A percentile compares a stretch with the other conserved stretches of the same genome.
phyloP scores from a whole-genome alignment of 2,888 invertebrate species.

The Drosophila kanekoi region DNA sequence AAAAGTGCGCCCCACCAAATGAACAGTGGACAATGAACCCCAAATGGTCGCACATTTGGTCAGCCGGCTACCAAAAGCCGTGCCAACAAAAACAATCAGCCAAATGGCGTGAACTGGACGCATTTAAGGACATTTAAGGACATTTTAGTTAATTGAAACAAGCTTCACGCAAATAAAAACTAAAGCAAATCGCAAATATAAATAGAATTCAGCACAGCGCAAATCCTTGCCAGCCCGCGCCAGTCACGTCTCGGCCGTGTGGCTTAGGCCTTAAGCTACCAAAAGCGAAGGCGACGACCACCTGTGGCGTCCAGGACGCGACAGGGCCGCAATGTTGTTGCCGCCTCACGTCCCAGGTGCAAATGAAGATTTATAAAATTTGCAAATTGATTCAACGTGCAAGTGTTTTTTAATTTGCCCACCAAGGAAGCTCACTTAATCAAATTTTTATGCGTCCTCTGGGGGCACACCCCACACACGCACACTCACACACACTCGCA shows the following conservation, averaged over 20 bases:
- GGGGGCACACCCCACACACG: conserved; percentile 61
- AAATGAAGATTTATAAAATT: conserved; percentile 82
- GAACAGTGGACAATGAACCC: conserved; percentile 66
- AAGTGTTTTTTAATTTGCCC: conserved; percentile 71
- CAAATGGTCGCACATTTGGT: conserved; percentile 45
- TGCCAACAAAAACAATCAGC: conserved; percentile 71
- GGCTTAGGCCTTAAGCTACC: conserved; percentile 40
- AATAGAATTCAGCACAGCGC: conserved; percentile 39
- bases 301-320: conserved; percentile 56
- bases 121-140: conserved; percentile 38
- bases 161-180: conserved; percentile 63
- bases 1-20: conserved; percentile 57
- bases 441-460: conserved; percentile 80
- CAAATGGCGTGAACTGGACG: conserved; percentile 78
- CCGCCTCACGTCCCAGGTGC: conserved; percentile 73
- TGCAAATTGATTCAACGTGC: conserved; percentile 80
- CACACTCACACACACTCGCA: conserved; percentile 19
- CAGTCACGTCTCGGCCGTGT: conserved; percentile 64
- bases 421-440: conserved; percentile 61
- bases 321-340: neutral
- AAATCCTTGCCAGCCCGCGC: conserved; percentile 60
- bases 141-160: conserved; percentile 84
- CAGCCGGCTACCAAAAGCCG: conserved; percentile 24
- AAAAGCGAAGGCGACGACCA: conserved; percentile 43
- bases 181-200: conserved; percentile 44